A percentile compares a stretch with the other conserved stretches of the same genome.
phyloP scores from a whole-genome alignment of 1,140 invertebrate species.

The Lamellibrachia luymesi region DNA sequence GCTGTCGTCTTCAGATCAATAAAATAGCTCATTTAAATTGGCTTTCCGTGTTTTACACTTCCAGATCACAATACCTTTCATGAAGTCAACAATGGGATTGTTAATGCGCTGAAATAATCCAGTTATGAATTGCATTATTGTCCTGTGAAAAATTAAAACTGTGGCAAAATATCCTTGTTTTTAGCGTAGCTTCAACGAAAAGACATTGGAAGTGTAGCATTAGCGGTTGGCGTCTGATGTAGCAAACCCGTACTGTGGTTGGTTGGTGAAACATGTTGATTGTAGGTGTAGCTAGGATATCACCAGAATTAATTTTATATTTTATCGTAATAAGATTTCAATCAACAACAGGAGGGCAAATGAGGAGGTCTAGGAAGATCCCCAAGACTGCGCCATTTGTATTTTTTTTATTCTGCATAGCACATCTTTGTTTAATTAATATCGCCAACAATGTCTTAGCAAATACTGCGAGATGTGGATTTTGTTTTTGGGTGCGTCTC shows the following conservation, averaged over 20 bases:
- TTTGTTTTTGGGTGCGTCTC: neutral
- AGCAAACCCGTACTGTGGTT: no score
- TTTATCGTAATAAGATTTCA: neutral
- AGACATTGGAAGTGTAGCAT: neutral
- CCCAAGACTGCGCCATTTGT: no score
- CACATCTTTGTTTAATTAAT: no score
- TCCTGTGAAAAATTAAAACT: neutral
- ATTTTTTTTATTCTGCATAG: no score
- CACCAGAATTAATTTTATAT: neutral
- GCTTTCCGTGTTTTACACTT: neutral
- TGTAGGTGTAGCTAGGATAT: neutral
- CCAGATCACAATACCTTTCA: neutral
- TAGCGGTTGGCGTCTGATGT: neutral
- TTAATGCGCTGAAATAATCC: neutral
- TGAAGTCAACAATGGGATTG: neutral
- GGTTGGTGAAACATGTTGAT: neutral
- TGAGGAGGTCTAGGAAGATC: neutral
- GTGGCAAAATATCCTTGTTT: neutral
- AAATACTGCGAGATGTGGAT: neutral
- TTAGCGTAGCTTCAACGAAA: neutral
- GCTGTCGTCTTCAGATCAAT: neutral
- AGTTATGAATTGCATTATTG: neutral
- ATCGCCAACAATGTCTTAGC: no score
- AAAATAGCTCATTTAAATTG: neutral
- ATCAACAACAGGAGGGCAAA: neutral